Percentiles rank a stretch among this genome's conserved stretches.
These are phyloP conservation scores for Drosophila mulleri DNA, from an alignment of 2,888 invertebrate genomes.

Conservation along the genomic window DNA sequence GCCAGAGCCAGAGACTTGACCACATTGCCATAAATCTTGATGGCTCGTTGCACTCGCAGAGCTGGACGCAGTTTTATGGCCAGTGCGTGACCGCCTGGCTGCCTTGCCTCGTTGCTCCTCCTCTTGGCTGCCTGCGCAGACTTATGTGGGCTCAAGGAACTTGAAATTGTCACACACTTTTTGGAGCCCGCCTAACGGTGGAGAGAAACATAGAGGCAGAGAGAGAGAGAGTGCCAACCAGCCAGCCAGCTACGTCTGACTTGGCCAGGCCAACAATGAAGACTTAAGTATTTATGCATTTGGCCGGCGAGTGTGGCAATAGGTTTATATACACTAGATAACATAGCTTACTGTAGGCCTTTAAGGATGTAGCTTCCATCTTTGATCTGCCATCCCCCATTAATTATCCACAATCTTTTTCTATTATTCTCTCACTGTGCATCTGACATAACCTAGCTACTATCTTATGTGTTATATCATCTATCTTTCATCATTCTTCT, in stretches of 20 bases:
- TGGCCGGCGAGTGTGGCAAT: not conserved
- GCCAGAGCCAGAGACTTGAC: conserved; percentile 14
- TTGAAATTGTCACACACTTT: conserved; percentile 71
- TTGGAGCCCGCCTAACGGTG: conserved; percentile 65
- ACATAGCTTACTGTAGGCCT: not conserved
- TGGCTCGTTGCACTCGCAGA: conserved; percentile 37
- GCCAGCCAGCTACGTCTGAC: conserved; percentile 6
- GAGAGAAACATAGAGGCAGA: conserved; percentile 2
- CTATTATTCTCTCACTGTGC: too few relatives aligned
- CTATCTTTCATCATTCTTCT: not conserved
- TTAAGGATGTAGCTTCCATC: not conserved
- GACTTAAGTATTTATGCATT: conserved; percentile 50
- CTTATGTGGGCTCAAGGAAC: conserved; percentile 78
- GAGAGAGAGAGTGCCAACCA: conserved; percentile 20
- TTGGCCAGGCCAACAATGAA: conserved; percentile 50
- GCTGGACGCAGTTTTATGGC: conserved; percentile 56
- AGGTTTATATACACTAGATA: not conserved
- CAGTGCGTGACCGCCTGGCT: conserved; percentile 70
- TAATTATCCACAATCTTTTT: not conserved
- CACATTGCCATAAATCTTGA: conserved; percentile 74
- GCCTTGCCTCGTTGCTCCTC: not conserved
- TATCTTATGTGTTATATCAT: not conserved
- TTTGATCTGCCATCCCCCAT: not conserved
- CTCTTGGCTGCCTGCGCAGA: conserved; percentile 20
- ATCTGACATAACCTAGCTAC: too few relatives aligned